Percentiles rank a stretch among this genome's conserved stretches.
Conservation (phyloP, 2,888 invertebrate species). For the Seira sanloemensis region DNA sequence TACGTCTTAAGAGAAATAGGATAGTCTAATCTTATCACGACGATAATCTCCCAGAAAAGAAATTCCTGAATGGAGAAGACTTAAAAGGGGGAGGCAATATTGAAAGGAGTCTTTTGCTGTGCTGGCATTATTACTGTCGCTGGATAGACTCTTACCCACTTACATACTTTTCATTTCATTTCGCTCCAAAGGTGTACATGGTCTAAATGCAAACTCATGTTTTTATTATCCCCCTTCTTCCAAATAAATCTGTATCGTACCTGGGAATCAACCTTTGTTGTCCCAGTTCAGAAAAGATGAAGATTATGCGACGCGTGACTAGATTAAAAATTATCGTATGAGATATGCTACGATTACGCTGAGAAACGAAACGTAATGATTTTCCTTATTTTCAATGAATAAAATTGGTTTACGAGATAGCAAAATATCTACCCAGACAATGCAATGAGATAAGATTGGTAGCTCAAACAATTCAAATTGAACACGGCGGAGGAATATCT, state of each 20-base stretch:
- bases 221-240: constrained; percentile 5
- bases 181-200: background rate
- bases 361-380: background rate
- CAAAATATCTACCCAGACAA: background rate
- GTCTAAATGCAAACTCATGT: background rate
- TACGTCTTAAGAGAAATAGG: constrained; percentile 19
- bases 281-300: too few species aligned
- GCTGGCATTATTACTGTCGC: constrained; percentile 25
- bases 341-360: background rate
- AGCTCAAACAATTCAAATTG: background rate
- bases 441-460: background rate
- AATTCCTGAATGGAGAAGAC: constrained; percentile 8
- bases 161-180: constrained; percentile 7
- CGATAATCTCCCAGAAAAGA: constrained; percentile 32
- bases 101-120: background rate
- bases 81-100: background rate
- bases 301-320: constrained; percentile 54
- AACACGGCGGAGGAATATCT: background rate
- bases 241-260: constrained; percentile 1
- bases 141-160: background rate
- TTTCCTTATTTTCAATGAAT: constrained; percentile 2
- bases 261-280: constrained; percentile 15
- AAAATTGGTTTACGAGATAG: background rate
- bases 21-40: constrained; percentile 44
- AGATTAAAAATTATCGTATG: constrained; percentile 39